Evolutionary conservation across 1,140 invertebrate species (phyloP).

Genomic region (Trissolcus basalis): DNA sequence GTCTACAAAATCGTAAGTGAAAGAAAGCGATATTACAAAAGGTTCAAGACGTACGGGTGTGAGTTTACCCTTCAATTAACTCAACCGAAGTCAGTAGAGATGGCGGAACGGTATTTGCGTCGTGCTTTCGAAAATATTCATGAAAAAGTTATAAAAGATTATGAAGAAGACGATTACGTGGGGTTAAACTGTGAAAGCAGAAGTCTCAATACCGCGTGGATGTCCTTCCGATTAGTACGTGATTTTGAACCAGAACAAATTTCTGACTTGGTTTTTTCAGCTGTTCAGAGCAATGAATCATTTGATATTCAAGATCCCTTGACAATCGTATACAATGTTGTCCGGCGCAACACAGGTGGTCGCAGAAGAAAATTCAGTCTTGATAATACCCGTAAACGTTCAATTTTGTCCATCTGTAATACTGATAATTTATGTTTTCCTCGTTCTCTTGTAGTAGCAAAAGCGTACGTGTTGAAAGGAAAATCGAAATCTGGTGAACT

Average conservation of each 20-base stretch:
- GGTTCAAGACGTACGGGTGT: constrained; percentile 7
- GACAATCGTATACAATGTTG: not conserved
- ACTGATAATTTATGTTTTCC: constrained; percentile 10
- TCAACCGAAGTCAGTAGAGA: not conserved
- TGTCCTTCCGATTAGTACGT: constrained; percentile 1
- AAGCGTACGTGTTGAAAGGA: not conserved
- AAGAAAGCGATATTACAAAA: constrained; percentile 7
- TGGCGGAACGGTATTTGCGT: not conserved
- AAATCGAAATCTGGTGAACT: not conserved
- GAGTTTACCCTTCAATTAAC: constrained; percentile 1
- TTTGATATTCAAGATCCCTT: not conserved
- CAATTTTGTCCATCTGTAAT: constrained; percentile 3
- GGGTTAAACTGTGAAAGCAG: constrained; percentile 1
- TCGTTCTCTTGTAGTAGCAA: not conserved
- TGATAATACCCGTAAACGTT: constrained; percentile 9
- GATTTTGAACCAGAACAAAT: constrained; percentile 2
- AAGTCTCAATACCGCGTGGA: not conserved
- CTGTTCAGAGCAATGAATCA: constrained; percentile 5
- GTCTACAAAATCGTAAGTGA: constrained; percentile 3
- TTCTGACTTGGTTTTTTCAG: not conserved
- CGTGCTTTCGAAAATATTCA: not conserved
- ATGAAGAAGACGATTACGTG: constrained; percentile 2
- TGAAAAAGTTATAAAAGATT: not conserved
- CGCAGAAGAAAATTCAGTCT: not conserved
- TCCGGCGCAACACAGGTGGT: not conserved